Percentiles rank a stretch among this genome's conserved stretches.
Evolutionary conservation across 2,888 invertebrate species (phyloP).

Genomic region (Eupithecia tripunctaria): DNA sequence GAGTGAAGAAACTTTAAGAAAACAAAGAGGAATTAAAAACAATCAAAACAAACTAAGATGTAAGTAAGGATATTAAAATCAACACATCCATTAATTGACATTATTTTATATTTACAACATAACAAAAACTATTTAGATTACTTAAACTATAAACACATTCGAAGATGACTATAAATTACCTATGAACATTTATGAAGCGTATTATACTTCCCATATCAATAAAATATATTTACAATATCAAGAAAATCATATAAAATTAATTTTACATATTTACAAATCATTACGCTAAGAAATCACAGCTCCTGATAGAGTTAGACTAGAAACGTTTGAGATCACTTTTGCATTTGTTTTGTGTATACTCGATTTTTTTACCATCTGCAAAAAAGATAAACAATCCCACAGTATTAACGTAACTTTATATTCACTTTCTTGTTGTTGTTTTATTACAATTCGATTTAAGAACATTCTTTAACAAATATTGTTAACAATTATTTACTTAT

Average conservation of each 20-base stretch:
- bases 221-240: constrained; percentile 27
- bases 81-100: neutral
- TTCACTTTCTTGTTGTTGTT: neutral
- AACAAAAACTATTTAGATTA: neutral
- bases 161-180: neutral
- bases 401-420: neutral
- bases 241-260: constrained; percentile 48
- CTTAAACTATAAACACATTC: neutral
- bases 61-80: neutral
- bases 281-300: constrained; percentile 74
- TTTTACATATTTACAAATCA: constrained; percentile 34
- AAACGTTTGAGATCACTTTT: constrained; percentile 61
- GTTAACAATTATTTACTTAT: neutral
- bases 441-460: neutral
- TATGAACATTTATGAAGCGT: constrained; percentile 56
- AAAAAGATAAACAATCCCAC: neutral
- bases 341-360: constrained; percentile 69
- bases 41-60: neutral
- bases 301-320: constrained; percentile 67
- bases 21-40: neutral
- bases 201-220: constrained; percentile 57
- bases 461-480: neutral
- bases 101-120: neutral
- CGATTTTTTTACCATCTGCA: neutral
- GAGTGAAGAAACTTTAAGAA: neutral